Evolutionary conservation across 2,888 invertebrate genomes (phyloP).

Genomic region (Hirtodrosophila trivittata): DNA sequence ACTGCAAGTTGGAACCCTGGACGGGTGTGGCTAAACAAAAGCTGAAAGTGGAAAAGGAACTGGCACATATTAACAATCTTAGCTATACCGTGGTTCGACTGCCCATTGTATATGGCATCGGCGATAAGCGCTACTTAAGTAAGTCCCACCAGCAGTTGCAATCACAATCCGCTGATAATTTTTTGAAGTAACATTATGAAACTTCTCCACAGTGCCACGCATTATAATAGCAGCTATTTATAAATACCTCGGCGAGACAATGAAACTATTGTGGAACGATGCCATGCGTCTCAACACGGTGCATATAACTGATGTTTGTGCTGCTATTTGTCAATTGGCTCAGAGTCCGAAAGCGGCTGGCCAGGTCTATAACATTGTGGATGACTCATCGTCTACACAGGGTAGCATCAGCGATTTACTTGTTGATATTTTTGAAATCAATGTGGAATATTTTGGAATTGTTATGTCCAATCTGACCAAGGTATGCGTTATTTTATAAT

Average conservation of each 20-base stretch:
- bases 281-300: conserved; percentile 94
- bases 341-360: conserved; percentile 85
- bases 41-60: conserved; percentile 90
- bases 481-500: conserved; percentile 84
- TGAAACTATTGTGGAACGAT: conserved; percentile 95
- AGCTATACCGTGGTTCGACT: conserved; percentile 92
- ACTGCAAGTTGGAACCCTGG: conserved; percentile 92
- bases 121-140: conserved; percentile 93
- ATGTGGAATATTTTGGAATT: conserved; percentile 94
- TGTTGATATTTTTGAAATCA: conserved; percentile 92
- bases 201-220: conserved; percentile 88
- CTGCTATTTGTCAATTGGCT: conserved; percentile 91
- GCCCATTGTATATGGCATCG: conserved; percentile 93
- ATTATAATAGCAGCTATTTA: conserved; percentile 94
- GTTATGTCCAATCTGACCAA: conserved; percentile 92
- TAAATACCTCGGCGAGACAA: conserved; percentile 93
- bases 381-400: conserved; percentile 92
- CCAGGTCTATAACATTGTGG: conserved; percentile 92
- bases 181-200: conserved; percentile 26
- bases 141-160: conserved; percentile 78
- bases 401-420: conserved; percentile 92
- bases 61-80: conserved; percentile 87
- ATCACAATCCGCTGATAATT: conserved; percentile 27
- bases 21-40: conserved; percentile 93
- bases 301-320: conserved; percentile 92